A percentile compares a stretch with the other conserved stretches of the same genome.
These are phyloP conservation scores for Turdus rufiventris DNA, from an alignment of 2,113 vertebrate species.

Conservation along the genomic window DNA sequence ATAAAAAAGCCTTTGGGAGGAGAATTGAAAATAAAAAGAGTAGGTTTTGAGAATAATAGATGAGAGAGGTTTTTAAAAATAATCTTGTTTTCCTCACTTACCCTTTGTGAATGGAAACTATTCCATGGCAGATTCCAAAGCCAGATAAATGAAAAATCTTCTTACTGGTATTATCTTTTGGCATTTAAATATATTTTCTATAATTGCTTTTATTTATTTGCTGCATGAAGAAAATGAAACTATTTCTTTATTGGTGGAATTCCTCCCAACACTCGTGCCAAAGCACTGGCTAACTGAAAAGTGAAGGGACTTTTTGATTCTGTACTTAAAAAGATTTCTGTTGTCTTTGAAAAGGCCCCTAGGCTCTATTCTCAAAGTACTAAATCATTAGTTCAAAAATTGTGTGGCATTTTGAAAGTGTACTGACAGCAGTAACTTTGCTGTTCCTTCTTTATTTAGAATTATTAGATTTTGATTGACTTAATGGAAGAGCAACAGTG, in stretches of 20 bases:
- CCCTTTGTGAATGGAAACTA: not conserved
- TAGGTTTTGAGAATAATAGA: not conserved
- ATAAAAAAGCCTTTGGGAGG: not conserved
- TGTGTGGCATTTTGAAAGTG: not conserved
- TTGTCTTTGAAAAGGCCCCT: not conserved
- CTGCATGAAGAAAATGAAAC: not conserved
- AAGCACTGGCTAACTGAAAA: not conserved
- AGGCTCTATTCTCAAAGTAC: not conserved
- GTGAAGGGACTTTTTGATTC: not conserved
- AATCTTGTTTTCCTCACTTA: not conserved
- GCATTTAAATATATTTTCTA: not conserved
- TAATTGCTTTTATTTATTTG: not conserved
- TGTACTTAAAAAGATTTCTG: not conserved
- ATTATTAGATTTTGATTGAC: not conserved
- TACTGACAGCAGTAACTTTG: not conserved
- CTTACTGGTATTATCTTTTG: not conserved
- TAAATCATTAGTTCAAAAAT: not conserved
- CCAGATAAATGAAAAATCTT: not conserved
- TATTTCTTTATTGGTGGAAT: not conserved
- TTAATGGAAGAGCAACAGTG: not conserved
- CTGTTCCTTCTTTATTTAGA: not conserved
- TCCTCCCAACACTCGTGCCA: not conserved
- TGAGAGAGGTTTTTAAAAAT: not conserved
- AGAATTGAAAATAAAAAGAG: not conserved
- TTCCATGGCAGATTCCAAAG: not conserved